Evolutionary conservation across 2,113 vertebrate species (phyloP), one percentile per base, ranked within the genome.

Genomic region (Dromas ardeola): DNA sequence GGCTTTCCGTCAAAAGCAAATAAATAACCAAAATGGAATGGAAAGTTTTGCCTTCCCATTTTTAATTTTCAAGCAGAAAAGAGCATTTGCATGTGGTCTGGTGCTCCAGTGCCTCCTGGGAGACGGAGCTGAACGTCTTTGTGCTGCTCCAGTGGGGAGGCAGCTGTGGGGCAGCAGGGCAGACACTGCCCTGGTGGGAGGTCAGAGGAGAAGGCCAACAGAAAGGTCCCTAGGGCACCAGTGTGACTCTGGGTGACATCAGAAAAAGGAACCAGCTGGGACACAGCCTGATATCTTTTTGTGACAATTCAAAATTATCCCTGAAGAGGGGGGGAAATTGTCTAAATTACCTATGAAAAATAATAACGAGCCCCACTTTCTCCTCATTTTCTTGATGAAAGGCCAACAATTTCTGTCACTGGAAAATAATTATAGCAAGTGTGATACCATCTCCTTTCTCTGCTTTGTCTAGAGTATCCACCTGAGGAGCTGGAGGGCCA

Each of bases 91-190:
- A 49, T 70, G 50, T 27, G 29, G 20, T 72, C 30, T 52, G 9
- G 8, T 56, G 10, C 34, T 15, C 25, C 72, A 38, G 29, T 77
- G 42, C 13, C 65, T 90, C 29, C 29, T 58, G 45, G n/a, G 67
- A 88, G 20, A 25, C 43, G 25, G 20, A 91, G 32, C 14, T 53
- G 50, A 93, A 62, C 29, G 34, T 82, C 73, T 76, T 71, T 42
- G 6, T 43, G 36, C 29, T 1, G 3, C 43, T 86, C 71, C 15
- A 38, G 20, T 2, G 0, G 30, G 38, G 26, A 78, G 4, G 6
- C 13, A 5, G 53, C 61, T 52, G 47, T 27, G 42, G 40, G 50
- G 18, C 13, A 63, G 49, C 43, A 59, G 0, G 0, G 25, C 38
- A 81, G 52, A 40, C 42, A 3, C 49, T 49, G 56, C 15, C 30